Evolutionary conservation across 2,113 vertebrate genomes (phyloP).

Genomic region (Rattus rattus): DNA sequence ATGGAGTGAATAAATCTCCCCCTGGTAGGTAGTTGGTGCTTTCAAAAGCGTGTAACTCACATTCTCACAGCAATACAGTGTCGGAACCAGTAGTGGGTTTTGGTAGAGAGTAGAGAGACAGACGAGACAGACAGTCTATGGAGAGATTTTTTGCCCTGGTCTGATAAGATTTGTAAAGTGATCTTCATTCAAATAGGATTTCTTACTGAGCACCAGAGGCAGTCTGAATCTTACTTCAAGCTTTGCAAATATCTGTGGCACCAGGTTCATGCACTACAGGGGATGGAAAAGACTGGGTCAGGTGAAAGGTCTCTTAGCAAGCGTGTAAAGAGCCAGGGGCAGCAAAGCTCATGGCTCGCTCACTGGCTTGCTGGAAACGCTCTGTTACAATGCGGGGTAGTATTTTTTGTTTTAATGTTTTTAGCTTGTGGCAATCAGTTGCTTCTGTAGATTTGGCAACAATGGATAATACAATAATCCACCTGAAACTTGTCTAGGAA

Average conservation of each 20-base stretch:
- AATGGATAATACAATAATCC: constrained; percentile 71
- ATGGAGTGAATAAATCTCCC: constrained; percentile 80
- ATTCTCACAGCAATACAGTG: background rate
- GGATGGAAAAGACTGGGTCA: background rate
- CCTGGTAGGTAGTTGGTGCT: constrained; percentile 74
- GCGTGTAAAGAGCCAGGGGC: constrained; percentile 63
- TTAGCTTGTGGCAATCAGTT: constrained; percentile 73
- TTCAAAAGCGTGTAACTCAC: constrained; percentile 39
- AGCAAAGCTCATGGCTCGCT: constrained; percentile 78
- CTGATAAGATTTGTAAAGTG: constrained; percentile 21
- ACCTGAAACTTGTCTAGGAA: constrained; percentile 48
- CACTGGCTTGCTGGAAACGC: constrained; percentile 73
- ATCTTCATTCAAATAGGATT: constrained; percentile 25
- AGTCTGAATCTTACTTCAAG: background rate
- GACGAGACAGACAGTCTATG: background rate
- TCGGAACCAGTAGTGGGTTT: background rate
- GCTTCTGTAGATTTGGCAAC: constrained; percentile 70
- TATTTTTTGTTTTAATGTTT: constrained; percentile 4
- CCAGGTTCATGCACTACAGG: background rate
- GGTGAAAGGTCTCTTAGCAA: constrained; percentile 59
- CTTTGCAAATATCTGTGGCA: background rate
- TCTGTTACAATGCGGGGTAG: constrained; percentile 51
- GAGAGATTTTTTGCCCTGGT: background rate
- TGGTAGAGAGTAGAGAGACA: background rate
- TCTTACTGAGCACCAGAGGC: background rate